Evolutionary conservation across 2,888 invertebrate species (phyloP), one percentile per base, ranked within the genome.

Genomic region (Tetragnatha montana): DNA sequence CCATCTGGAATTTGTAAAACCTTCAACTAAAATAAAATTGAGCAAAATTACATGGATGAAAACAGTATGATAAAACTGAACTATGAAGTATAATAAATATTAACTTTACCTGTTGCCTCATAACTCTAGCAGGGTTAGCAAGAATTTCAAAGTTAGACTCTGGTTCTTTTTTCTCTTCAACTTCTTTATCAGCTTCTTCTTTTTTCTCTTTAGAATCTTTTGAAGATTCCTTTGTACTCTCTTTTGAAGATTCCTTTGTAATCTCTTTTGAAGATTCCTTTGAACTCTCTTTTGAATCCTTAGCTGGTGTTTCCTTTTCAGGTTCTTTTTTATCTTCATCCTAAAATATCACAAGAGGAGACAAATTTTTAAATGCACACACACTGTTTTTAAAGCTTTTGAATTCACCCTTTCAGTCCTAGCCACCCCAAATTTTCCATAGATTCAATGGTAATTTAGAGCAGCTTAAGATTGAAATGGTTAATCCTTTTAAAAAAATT

Each of bases 81-180:
- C 21, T 70, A 6, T 51, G 0, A 51, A 1, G 19, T 1, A 22
- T 14, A 19, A 49, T 35, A 35, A 35, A 60, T 4, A 60, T 60
- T 6, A 60, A 80, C n/a, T 12, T 81, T 91, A 94, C 93, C 93
- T 99, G 99, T 93, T 98, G 97, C 91, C 98, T 96, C 95, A 99
- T 96, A 0, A 98, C 96, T 87, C 99, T 95, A 0, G 98, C 98
- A 0, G 99, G 99, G 94, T 99, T 99, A 92, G 96, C 96, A 75
- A 99, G 94, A 91, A 98, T 96, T 94, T 98, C 98, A 94, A 97
- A 98, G 91, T 94, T 95, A 0, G 98, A 97, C 93, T 99, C 99
- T 70, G 94, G 94, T 87, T 93, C 93, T 93, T 97, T 96, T 93
- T 95, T 95, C 91, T 94, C 94, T 50, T 93, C 93, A 8, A 71